Percentiles rank a stretch among this genome's conserved stretches.
phyloP scores from a whole-genome alignment of 35 echinoderm and acorn worm species.

The Ophiothrix spiculata region DNA sequence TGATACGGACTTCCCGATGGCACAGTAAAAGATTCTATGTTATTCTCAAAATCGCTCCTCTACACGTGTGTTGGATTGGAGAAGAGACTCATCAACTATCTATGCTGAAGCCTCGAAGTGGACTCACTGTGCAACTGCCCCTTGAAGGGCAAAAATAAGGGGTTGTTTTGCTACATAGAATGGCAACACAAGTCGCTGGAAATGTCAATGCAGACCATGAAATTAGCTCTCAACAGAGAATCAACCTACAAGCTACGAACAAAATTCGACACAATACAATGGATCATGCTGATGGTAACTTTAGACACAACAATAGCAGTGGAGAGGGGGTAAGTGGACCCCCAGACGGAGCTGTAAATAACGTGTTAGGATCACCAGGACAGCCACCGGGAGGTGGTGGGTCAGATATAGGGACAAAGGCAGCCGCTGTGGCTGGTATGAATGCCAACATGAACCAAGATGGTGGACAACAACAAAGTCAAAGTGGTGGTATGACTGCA shows the following conservation, averaged over 20 bases:
- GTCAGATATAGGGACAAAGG: constrained; percentile 41
- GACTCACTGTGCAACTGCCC: constrained; percentile 15
- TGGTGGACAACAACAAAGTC: constrained; percentile 27
- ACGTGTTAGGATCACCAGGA: constrained; percentile 25
- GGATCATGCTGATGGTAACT: constrained; percentile 18
- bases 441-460: constrained; percentile 17
- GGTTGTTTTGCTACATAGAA: constrained; percentile 22
- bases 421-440: constrained; percentile 26
- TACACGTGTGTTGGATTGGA: constrained; percentile 33
- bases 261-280: constrained; percentile 24
- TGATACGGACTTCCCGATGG: constrained; percentile 37
- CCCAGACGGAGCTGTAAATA: constrained; percentile 29
- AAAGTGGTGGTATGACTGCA: background rate
- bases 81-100: constrained; percentile 26
- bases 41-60: constrained; percentile 45
- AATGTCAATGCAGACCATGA: constrained; percentile 45
- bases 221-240: constrained; percentile 38
- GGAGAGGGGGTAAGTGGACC: constrained; percentile 39
- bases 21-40: constrained; percentile 33
- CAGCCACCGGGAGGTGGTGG: constrained; percentile 39
- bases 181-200: constrained; percentile 49
- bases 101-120: constrained; percentile 23
- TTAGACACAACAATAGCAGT: constrained; percentile 38
- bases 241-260: constrained; percentile 21
- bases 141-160: constrained; percentile 19